Percentiles rank a stretch among this genome's conserved stretches.
phyloP scores from a whole-genome alignment of 2,113 vertebrate genomes.

The Tyto alba region DNA sequence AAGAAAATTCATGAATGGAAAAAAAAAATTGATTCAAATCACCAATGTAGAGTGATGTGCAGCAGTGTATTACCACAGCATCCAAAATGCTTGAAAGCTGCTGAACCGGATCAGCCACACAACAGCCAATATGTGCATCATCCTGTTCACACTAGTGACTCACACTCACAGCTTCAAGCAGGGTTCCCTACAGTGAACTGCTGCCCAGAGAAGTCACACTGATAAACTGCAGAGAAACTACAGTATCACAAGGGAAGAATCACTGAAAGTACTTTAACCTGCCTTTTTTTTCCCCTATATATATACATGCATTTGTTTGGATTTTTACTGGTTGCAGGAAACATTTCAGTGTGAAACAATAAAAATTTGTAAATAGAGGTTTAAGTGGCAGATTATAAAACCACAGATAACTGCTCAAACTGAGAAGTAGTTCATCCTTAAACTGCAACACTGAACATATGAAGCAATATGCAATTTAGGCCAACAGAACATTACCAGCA shows the following conservation, averaged over 20 bases:
- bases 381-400: not conserved
- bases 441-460: not conserved
- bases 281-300: not conserved
- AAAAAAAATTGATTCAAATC: not conserved
- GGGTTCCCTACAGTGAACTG: not conserved
- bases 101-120: conserved; percentile 6
- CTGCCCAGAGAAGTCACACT: not conserved
- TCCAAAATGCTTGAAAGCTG: not conserved
- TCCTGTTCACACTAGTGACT: conserved; percentile 18
- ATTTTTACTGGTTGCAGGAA: not conserved
- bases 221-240: not conserved
- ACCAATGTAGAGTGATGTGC: not conserved
- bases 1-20: not conserved
- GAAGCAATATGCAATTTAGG: not conserved
- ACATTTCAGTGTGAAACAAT: not conserved
- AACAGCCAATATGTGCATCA: not conserved
- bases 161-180: not conserved
- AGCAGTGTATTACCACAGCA: not conserved
- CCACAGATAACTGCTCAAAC: not conserved
- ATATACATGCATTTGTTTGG: fast-evolving
- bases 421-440: not conserved
- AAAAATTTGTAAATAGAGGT: not conserved
- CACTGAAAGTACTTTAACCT: not conserved
- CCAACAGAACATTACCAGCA: not conserved
- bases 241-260: not conserved